These are phyloP conservation scores for Drosophila albomicans DNA, from an alignment of 1,140 invertebrate species.

Conservation along the genomic window DNA sequence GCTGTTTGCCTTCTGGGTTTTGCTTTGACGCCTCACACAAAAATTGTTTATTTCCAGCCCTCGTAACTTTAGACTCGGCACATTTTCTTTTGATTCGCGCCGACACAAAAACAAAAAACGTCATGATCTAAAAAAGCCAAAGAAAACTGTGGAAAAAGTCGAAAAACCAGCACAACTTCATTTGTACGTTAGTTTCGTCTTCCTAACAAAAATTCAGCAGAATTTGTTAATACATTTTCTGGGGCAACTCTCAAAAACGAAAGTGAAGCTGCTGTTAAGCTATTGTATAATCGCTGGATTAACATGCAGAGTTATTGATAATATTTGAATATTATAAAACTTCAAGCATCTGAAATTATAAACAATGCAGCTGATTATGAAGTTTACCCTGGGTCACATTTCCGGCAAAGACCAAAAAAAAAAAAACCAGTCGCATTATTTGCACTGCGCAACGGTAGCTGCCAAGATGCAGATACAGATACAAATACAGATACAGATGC, in stretches of 20 bases:
- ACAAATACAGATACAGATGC: constrained; percentile 9
- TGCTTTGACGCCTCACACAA: constrained; percentile 18
- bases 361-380: constrained; percentile 67
- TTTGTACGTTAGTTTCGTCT: constrained; percentile 20
- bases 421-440: constrained; percentile 71
- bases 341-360: constrained; percentile 14
- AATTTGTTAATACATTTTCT: constrained; percentile 39
- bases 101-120: constrained; percentile 23
- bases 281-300: constrained; percentile 42
- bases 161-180: constrained; percentile 13
- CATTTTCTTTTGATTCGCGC: constrained; percentile 58
- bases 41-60: constrained; percentile 58
- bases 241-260: constrained; percentile 21
- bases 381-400: constrained; percentile 51
- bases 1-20: constrained; percentile 30
- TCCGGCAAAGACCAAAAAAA: constrained; percentile 58
- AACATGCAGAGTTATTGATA: constrained; percentile 19
- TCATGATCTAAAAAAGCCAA: background rate
- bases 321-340: constrained; percentile 26
- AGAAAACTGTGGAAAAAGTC: background rate
- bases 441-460: constrained; percentile 74
- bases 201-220: constrained; percentile 20
- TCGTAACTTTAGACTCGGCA: constrained; percentile 46
- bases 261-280: constrained; percentile 28
- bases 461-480: constrained; percentile 13